Conservation (phyloP, 2,113 vertebrate species). For the Amphiprion percula region DNA sequence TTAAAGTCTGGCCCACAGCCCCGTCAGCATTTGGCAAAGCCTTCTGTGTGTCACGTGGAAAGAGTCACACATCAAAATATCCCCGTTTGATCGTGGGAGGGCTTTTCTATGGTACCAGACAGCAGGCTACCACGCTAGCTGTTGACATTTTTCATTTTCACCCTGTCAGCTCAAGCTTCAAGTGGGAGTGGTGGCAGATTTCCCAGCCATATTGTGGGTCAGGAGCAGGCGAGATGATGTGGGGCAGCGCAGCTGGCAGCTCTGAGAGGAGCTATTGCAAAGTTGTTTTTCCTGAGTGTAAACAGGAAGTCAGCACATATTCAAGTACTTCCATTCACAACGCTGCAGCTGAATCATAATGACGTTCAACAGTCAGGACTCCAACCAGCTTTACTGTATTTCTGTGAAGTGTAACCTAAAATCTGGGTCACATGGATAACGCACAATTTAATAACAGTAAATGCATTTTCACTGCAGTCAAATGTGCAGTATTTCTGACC, state of each 20-base stretch:
- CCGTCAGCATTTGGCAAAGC: no score
- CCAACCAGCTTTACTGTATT: conserved; percentile 20
- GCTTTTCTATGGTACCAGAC: neutral
- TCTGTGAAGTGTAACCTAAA: neutral
- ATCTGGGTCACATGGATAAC: conserved; percentile 36
- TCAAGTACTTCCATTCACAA: neutral
- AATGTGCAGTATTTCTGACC: conserved; percentile 15
- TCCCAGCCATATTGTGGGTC: conserved; percentile 7
- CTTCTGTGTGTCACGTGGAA: neutral
- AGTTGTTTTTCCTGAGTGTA: conserved; percentile 24
- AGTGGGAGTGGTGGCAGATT: conserved; percentile 32
- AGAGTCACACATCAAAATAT: conserved; percentile 12
- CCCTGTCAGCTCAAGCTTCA: conserved; percentile 37
- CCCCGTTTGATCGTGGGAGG: neutral
- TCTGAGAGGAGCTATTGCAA: conserved; percentile 1
- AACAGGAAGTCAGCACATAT: conserved; percentile 19
- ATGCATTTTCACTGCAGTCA: conserved; percentile 8
- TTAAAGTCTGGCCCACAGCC: no score
- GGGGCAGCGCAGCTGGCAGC: conserved; percentile 37
- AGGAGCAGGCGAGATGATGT: conserved; percentile 23
- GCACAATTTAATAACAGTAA: conserved; percentile 21
- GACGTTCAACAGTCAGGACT: neutral
- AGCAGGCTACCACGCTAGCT: neutral
- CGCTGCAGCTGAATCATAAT: neutral
- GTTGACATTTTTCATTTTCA: conserved; percentile 66